Evolutionary conservation across 2,888 invertebrate genomes (phyloP), one percentile per base, ranked within the genome.

Genomic region (Hirtodrosophila cameraria): DNA sequence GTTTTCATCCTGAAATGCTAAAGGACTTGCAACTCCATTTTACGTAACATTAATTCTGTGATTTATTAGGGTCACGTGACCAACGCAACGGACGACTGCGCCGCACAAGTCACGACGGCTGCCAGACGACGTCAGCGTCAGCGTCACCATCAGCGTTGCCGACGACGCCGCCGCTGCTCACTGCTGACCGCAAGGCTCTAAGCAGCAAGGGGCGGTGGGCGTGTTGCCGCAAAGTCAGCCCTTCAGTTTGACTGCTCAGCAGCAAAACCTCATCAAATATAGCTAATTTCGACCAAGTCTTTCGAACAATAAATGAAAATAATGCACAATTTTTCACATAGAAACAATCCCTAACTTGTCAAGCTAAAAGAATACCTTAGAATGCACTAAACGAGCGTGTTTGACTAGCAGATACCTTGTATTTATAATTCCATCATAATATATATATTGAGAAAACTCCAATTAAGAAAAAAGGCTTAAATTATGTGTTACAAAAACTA

Each of bases 61-160:
- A 91, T 91, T 91, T 91, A 91, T 91, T 90, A 90, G 90, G 90
- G 91, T 90, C 91, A 91, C 91, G 91, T 91, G 91, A 90, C 90
- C 90, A 89, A 87, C 90, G 90, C 54, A 90, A 90, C 87, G 90
- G 88, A 88, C 88, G 87, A 87, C 72, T 88, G 79, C 57, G 71
- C 60, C 61, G 76, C 69, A 53, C 74, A 57, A 76, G 75, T 79
- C 74, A 82, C 82, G 71, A 68, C n/a, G 68, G 53, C 81, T 11
- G 63, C 63, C 79, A 70, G 65, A 49, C 45, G 69, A 9, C 30
- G 33, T 18, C 23, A 27, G 8, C 16, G 36, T 23, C 7, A 7
- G 12, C 39, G 30, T 25, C 12, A 8, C 6, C 48, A 8, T 48
- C 13, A 18, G 12, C 16, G 36, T 23, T 23, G 23, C 12, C 20